Evolutionary conservation across 2,113 vertebrate species (phyloP).

Genomic region (Saiga tatarica): DNA sequence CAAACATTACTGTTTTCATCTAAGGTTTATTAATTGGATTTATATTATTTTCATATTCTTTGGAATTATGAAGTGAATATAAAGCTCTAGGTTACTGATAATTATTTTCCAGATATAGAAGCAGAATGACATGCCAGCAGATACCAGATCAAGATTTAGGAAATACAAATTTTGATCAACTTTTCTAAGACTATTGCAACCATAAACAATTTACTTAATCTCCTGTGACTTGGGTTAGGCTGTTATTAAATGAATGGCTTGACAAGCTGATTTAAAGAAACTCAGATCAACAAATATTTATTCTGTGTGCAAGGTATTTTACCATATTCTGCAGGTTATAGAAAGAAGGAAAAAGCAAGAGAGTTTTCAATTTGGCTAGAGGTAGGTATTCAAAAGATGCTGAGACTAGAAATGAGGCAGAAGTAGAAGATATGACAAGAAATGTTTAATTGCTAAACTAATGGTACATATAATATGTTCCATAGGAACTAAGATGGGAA

Average conservation of each 20-base stretch:
- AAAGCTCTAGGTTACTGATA: neutral
- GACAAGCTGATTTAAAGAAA: neutral
- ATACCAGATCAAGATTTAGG: neutral
- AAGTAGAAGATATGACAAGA: neutral
- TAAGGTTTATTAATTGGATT: neutral
- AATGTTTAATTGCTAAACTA: neutral
- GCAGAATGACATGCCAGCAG: too few relatives aligned
- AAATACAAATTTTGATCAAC: neutral
- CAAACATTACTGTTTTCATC: neutral
- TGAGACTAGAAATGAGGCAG: neutral
- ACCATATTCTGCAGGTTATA: neutral
- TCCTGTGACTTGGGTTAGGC: neutral
- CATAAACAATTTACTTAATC: neutral
- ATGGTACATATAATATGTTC: neutral
- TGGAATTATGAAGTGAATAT: neutral
- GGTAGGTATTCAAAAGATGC: neutral
- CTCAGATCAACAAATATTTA: neutral
- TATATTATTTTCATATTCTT: neutral
- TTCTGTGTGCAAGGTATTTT: neutral
- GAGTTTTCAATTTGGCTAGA: neutral
- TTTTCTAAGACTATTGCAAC: neutral
- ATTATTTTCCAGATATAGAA: neutral
- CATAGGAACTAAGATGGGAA: neutral
- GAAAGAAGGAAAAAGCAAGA: neutral
- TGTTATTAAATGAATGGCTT: neutral